phyloP scores from a whole-genome alignment of 2,888 invertebrate genomes.

The Acleris emargana region DNA sequence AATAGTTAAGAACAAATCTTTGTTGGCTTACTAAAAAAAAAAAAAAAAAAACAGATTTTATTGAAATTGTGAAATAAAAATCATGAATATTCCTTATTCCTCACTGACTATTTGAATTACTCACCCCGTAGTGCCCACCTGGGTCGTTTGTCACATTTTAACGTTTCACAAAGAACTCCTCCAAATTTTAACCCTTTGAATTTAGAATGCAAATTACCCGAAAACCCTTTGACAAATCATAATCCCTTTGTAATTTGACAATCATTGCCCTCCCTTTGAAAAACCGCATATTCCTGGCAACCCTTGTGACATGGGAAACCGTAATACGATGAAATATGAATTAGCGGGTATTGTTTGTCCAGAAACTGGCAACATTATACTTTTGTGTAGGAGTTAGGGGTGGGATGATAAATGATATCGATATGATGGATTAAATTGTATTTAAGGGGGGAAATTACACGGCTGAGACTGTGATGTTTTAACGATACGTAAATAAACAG shows the following conservation, averaged over 20 bases:
- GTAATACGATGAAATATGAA: constrained; percentile 31
- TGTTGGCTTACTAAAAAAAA: too few species aligned
- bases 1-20: too few species aligned
- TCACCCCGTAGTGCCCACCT: too few species aligned
- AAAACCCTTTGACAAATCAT: constrained; percentile 21
- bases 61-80: too few species aligned
- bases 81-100: too few species aligned
- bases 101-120: too few species aligned
- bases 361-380: constrained; percentile 14
- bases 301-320: constrained; percentile 27
- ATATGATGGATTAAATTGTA: background rate
- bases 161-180: background rate
- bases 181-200: constrained; percentile 14
- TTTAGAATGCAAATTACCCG: constrained; percentile 10
- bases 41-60: too few species aligned
- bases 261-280: constrained; percentile 27
- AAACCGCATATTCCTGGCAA: constrained; percentile 30
- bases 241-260: constrained; percentile 27
- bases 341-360: constrained; percentile 20
- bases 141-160: background rate
- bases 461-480: too few species aligned
- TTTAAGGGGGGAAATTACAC: too few species aligned
- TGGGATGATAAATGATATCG: background rate
- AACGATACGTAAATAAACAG: too few species aligned
- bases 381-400: background rate